Percentiles rank a stretch among this genome's conserved stretches.
Conservation (phyloP, 2,888 invertebrate species). For the Noctua janthe region DNA sequence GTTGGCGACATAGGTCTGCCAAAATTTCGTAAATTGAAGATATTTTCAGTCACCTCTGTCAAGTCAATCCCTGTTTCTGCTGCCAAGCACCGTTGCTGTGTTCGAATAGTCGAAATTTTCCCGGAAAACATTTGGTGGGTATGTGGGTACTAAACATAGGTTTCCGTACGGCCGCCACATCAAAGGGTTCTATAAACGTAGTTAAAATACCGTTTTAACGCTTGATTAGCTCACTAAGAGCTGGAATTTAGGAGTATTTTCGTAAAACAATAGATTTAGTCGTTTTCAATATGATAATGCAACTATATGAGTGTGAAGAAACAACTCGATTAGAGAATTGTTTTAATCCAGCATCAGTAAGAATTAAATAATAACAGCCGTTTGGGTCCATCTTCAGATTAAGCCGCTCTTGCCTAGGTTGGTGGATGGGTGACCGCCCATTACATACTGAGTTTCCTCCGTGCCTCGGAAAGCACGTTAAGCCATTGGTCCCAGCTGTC, state of each 20-base stretch:
- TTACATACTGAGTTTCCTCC: no score
- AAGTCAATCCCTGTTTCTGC: not conserved
- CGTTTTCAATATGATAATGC: not conserved
- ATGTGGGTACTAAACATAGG: not conserved
- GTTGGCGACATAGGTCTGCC: no score
- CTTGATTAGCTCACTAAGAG: not conserved
- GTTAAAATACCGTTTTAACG: slow-evolving; percentile 16
- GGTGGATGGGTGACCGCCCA: no score
- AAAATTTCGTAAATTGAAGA: no score
- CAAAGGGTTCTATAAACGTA: slow-evolving; percentile 4
- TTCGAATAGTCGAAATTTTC: not conserved
- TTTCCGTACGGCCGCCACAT: not conserved
- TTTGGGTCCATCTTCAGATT: no score
- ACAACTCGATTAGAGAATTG: not conserved
- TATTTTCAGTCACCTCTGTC: no score
- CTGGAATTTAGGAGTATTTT: not conserved
- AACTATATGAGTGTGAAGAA: not conserved
- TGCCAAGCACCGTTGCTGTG: not conserved
- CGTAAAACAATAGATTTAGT: not conserved
- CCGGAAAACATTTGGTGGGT: not conserved
- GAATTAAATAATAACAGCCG: not conserved
- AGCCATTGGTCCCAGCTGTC: no score
- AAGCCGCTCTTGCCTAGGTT: no score
- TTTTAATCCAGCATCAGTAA: not conserved
- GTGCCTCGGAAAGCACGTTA: no score